Evolutionary conservation across 2,888 invertebrate genomes (phyloP).

Genomic region (Aelia acuminata): DNA sequence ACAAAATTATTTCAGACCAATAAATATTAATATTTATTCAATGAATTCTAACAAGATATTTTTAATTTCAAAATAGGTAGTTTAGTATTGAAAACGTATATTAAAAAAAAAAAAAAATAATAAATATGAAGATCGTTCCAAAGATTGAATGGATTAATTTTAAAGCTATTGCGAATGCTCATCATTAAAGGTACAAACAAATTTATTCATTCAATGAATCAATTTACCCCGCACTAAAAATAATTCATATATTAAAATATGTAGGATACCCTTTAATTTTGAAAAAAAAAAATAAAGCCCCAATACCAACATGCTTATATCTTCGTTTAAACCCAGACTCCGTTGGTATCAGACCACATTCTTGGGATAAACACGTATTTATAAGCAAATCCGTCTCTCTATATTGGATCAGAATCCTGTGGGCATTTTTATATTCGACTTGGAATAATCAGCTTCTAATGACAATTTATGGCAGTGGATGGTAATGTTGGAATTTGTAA

Average conservation of each 20-base stretch:
- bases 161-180: not conserved
- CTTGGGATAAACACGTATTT: constrained; percentile 50
- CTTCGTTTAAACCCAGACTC: constrained; percentile 40
- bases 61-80: too few species aligned
- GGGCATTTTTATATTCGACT: constrained; percentile 48
- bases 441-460: constrained; percentile 40
- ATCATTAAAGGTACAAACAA: not conserved
- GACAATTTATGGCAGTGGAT: constrained; percentile 31
- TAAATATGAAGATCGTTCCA: not conserved
- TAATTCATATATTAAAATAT: constrained; percentile 13
- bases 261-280: not conserved
- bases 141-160: not conserved
- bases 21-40: too few species aligned
- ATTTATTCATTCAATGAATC: not conserved
- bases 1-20: too few species aligned
- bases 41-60: too few species aligned
- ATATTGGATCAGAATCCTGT: not conserved
- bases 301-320: constrained; percentile 4
- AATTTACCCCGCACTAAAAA: not conserved
- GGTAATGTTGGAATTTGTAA: constrained; percentile 42
- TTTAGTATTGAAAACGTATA: too few species aligned
- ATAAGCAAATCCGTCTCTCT: constrained; percentile 47
- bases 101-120: too few species aligned
- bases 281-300: not conserved
- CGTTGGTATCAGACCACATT: constrained; percentile 42